A percentile compares a stretch with the other conserved stretches of the same genome.
These are phyloP conservation scores for Neosilurus mollespiculum DNA, from an alignment of 2,797 vertebrate species.

Conservation along the genomic window DNA sequence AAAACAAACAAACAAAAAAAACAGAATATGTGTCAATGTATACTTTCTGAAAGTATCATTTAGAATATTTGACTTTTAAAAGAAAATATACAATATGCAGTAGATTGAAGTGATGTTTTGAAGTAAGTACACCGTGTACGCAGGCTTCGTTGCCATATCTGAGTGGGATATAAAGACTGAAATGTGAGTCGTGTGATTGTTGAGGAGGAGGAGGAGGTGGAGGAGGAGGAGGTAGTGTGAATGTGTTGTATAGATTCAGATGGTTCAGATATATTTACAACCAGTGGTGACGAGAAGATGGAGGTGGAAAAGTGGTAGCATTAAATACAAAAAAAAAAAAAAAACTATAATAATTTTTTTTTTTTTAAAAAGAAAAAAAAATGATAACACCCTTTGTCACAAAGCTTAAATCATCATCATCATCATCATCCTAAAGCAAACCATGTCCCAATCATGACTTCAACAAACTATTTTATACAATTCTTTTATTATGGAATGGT, in stretches of 20 bases:
- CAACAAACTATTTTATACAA: not conserved
- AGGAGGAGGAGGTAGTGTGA: conserved; percentile 5
- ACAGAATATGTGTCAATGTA: conserved; percentile 55
- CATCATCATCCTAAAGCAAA: not conserved
- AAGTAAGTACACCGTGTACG: conserved; percentile 55
- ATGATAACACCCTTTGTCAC: conserved; percentile 46
- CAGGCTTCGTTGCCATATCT: conserved; percentile 52
- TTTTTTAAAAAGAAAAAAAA: not conserved
- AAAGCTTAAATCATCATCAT: conserved; percentile 33
- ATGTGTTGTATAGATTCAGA: conserved; percentile 35
- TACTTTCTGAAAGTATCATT: conserved; percentile 57
- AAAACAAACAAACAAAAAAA: conserved; percentile 19
- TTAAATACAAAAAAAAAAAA: conserved; percentile 16
- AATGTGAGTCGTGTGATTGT: conserved; percentile 27
- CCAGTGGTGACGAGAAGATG: conserved; percentile 22
- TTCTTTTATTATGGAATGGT: not conserved
- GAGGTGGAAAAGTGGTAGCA: conserved; percentile 40
- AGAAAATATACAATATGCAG: conserved; percentile 55
- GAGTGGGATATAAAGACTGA: conserved; percentile 44
- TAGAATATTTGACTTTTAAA: conserved; percentile 57
- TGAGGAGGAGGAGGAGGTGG: conserved; percentile 25
- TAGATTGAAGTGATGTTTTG: conserved; percentile 58
- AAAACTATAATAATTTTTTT: not conserved
- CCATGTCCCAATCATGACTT: not conserved
- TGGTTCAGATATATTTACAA: conserved; percentile 31